Evolutionary conservation across 2,888 invertebrate species (phyloP).

Genomic region (Steinernema carpocapsae): DNA sequence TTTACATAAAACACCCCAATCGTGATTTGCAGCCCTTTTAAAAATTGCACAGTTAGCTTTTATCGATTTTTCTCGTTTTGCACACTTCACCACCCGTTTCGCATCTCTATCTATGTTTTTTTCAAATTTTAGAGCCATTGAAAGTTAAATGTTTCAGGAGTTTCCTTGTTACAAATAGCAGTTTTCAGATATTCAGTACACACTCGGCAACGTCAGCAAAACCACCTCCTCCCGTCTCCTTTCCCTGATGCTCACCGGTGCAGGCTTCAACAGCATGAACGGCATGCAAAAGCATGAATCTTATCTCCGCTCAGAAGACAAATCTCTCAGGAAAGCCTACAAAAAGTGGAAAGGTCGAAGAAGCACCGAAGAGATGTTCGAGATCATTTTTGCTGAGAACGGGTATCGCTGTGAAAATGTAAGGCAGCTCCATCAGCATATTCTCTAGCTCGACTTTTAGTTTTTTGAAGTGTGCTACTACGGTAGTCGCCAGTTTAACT

Average conservation of each 20-base stretch:
- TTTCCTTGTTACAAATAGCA: background rate
- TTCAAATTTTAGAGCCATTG: background rate
- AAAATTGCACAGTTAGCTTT: too few species aligned
- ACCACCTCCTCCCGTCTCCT: background rate
- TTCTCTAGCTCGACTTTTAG: background rate
- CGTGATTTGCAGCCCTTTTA: too few species aligned
- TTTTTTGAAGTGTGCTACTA: background rate
- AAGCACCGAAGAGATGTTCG: background rate
- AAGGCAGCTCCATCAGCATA: background rate
- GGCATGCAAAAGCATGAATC: background rate
- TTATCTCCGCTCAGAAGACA: background rate
- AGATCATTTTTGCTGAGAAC: background rate
- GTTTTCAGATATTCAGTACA: background rate
- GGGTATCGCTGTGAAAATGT: constrained; percentile 4
- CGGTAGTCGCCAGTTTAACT: background rate
- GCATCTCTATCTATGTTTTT: too few species aligned
- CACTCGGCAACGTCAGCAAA: background rate
- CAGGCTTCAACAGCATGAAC: constrained; percentile 12
- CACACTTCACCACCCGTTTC: too few species aligned
- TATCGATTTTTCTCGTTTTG: too few species aligned
- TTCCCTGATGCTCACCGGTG: background rate
- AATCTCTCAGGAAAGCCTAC: background rate
- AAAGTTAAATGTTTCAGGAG: background rate
- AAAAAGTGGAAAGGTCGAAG: background rate
- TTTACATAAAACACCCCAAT: too few species aligned